Conservation (phyloP, 2,888 invertebrate species). For the Geotrupes spiniger region DNA sequence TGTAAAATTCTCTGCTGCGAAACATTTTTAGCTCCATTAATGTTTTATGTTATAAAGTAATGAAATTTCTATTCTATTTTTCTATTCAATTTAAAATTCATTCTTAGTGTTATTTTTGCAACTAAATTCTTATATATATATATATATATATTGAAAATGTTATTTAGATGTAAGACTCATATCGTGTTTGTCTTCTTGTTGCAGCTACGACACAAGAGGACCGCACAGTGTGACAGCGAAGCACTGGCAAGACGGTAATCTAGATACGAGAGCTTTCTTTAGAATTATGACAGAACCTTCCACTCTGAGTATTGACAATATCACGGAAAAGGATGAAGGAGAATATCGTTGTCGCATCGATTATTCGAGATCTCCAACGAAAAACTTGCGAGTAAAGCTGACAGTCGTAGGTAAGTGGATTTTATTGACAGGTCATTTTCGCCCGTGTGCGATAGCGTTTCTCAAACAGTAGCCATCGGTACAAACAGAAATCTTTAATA, state of each 20-base stretch:
- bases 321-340: constrained; percentile 67
- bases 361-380: constrained; percentile 75
- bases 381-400: constrained; percentile 70
- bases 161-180: too few relatives aligned
- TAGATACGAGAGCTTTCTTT: constrained; percentile 68
- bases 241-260: constrained; percentile 68
- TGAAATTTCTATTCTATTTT: too few relatives aligned
- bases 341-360: constrained; percentile 79
- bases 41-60: too few relatives aligned
- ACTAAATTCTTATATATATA: too few relatives aligned
- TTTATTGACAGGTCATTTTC: background rate
- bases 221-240: constrained; percentile 57
- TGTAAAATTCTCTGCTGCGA: too few relatives aligned
- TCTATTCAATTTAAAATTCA: too few relatives aligned
- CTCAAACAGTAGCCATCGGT: too few relatives aligned
- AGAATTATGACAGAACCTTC: constrained; percentile 66
- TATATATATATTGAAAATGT: too few relatives aligned
- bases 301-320: constrained; percentile 63
- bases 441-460: background rate
- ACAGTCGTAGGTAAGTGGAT: constrained; percentile 66
- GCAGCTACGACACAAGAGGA: constrained; percentile 69
- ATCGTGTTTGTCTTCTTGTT: constrained; percentile 37
- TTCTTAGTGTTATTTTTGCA: too few relatives aligned
- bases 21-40: too few relatives aligned
- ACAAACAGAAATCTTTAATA: too few relatives aligned